Base-by-base conservation (phyloP, 2,113 vertebrate genomes). In the Pseudorasbora parva region DNA sequence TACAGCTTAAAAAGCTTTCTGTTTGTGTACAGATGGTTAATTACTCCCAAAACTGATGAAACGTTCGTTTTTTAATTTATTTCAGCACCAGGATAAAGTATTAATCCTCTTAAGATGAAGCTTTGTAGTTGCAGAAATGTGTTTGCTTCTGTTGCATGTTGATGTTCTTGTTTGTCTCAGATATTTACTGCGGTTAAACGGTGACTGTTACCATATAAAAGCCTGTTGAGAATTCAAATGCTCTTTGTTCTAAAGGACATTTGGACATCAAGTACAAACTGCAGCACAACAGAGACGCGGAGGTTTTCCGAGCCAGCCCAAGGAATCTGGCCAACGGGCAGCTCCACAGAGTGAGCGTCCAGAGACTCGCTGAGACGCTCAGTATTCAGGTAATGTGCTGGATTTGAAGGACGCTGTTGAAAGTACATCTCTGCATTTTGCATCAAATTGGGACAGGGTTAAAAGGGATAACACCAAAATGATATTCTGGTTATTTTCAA, bases 231-330 rank as follows among this genome's bases (percentile, higher is more conserved):
- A 76, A 77, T 62, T 7, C 7, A 14, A 47, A 54, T 77, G n/a
- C 43, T 79, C n/a, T 86, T 17, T 89, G 66, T 83, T 74, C 19
- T 84, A 41, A 83, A 94, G 93, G 89, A 25, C 90, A 92, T 86
- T 85, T 94, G 88, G 93, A 94, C 23, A 60, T 94, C 81, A 86
- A 85, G 87, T 94, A 94, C 89, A 93, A 90, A 84, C 57, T 93
- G 77, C 88, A 93, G 84, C 89, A 88, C 80, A 51, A 84, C 89
- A 83, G 89, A 86, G 90, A 93, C 0, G 88, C 75, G 1, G 93
- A 93, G 57, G 87, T 90, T 33, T 71, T 93, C 47, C 45, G 66
- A 75, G 91, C 92, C 74, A 85, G 62, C 33, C 81, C 76, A 5
- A 82, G 57, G 6, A 90, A 89, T 75, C 23, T 93, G 84, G 92